Conservation (phyloP, 1,140 invertebrate species). For the Lerema accius region DNA sequence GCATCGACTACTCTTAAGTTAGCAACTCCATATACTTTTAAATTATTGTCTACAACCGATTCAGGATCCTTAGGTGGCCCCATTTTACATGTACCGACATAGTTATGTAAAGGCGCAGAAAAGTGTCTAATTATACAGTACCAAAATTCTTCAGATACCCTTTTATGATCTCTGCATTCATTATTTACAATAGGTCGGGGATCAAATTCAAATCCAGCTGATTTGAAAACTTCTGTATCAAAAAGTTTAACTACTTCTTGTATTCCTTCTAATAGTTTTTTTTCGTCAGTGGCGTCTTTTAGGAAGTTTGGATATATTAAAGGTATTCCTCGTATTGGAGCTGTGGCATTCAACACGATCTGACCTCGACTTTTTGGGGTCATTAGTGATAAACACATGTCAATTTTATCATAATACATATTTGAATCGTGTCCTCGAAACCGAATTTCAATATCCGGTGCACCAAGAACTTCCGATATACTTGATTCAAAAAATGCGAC, state of each 20-base stretch:
- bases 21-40: constrained; percentile 87
- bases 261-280: constrained; percentile 87
- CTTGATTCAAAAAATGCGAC: constrained; percentile 85
- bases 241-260: constrained; percentile 81
- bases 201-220: constrained; percentile 74
- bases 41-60: constrained; percentile 89
- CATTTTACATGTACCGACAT: constrained; percentile 90
- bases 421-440: constrained; percentile 84
- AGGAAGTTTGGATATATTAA: constrained; percentile 92
- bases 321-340: constrained; percentile 88
- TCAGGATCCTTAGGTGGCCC: constrained; percentile 85
- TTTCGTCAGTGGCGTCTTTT: constrained; percentile 88
- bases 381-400: constrained; percentile 86
- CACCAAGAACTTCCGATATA: constrained; percentile 82
- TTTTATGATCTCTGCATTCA: constrained; percentile 82
- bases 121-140: constrained; percentile 87
- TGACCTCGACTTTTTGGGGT: constrained; percentile 89
- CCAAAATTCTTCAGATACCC: constrained; percentile 88
- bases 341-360: constrained; percentile 85
- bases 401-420: constrained; percentile 84
- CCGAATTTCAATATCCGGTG: constrained; percentile 83
- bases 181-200: constrained; percentile 72
- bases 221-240: constrained; percentile 81
- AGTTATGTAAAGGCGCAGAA: constrained; percentile 87
- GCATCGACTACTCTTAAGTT: constrained; percentile 90